A percentile compares a stretch with the other conserved stretches of the same genome.
phyloP scores from a whole-genome alignment of 2,888 invertebrate species.

The Peribatodes rhomboidaria region DNA sequence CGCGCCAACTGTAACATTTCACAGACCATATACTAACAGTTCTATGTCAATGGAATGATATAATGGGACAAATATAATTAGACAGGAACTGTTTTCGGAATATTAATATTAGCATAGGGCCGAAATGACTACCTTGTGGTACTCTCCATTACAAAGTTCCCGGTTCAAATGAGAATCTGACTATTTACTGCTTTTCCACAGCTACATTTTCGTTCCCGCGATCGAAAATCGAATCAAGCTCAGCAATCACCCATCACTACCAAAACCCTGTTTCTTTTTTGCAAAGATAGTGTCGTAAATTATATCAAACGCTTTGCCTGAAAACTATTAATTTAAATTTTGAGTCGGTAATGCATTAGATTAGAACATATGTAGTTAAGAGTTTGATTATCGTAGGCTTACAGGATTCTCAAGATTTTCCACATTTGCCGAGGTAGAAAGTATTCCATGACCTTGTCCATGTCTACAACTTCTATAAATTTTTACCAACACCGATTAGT shows the following conservation, averaged over 20 bases:
- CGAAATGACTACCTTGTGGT: not conserved
- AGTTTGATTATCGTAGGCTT: no score
- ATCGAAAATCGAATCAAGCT: not conserved
- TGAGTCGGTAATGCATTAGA: not conserved
- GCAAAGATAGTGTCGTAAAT: not conserved
- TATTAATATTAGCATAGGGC: not conserved
- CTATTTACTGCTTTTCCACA: not conserved
- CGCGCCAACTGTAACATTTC: slow-evolving; percentile 67
- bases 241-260: not conserved
- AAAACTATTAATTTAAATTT: not conserved
- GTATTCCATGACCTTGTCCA: no score
- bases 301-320: not conserved
- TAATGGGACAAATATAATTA: no score
- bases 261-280: not conserved
- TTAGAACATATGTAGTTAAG: no score
- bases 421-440: no score
- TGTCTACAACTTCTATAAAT: no score
- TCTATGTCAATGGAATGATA: not conserved
- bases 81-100: not conserved
- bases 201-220: no score
- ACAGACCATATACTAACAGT: not conserved
- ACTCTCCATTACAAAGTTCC: not conserved
- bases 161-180: not conserved
- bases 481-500: no score
- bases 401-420: no score